Evolutionary conservation across 2,888 invertebrate species (phyloP), one percentile per base, ranked within the genome.

Genomic region (Heliconius ismenius): DNA sequence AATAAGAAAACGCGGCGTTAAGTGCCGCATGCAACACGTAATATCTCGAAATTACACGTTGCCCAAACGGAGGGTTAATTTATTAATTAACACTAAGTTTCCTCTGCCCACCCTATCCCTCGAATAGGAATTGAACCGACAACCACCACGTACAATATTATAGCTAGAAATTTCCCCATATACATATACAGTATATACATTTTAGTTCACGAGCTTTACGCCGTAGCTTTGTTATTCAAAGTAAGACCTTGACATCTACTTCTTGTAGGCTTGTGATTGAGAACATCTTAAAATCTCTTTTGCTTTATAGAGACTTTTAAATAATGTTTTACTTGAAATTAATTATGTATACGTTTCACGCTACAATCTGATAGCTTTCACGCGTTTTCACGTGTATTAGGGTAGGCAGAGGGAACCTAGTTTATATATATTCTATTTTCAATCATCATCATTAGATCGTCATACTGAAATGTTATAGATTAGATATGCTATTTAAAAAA

Each of bases 171-270:
- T 15, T 15, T 7, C 39, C 36, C n/a, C 39, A 39, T 60, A n/a
- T 4, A 58, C 60, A 60, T 54, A 54, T 54, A 24, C 10, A 10
- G 24, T 60, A 60, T 10, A 62, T 24, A 26, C 15, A 43, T 18
- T 39, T 24, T 36, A 67, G 39, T 24, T 24, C 15, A 67, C 21
- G 39, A 43, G 67, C 67, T 39, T 43, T 39, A 39, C 13, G 39
- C 15, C 70, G 9, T 70, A 58, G 32, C 70, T 70, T 43, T 58
- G 58, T 58, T 58, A 36, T 70, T 70, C 36, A 70, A 54, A 54
- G 58, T 58, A 24, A 32, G 32, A 70, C 58, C 70, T 70, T 70
- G 70, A 70, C 70, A 70, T 58, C 70, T 58, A 58, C 36, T 70
- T 32, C 54, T n/a, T 58, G 21, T 58, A 70, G 70, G 58, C 58